These are phyloP conservation scores for Sarcophaga caerulescens DNA, from an alignment of 2,888 invertebrate genomes.

Conservation along the genomic window DNA sequence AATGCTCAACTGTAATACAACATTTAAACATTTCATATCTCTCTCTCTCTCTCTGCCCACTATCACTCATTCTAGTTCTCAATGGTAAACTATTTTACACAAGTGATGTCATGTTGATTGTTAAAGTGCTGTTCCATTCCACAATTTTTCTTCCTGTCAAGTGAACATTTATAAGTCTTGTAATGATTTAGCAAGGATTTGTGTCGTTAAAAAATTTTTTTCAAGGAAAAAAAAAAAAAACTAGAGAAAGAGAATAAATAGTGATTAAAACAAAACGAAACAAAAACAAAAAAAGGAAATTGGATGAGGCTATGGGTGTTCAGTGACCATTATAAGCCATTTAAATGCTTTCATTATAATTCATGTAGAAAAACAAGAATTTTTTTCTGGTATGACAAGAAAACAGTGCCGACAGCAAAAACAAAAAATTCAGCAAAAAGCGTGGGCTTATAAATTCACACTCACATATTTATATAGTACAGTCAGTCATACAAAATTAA, in stretches of 20 bases:
- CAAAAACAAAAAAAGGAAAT: not conserved
- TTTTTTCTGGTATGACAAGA: no score
- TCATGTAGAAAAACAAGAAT: conserved; percentile 12
- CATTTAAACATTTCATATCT: not conserved
- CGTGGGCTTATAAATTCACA: not conserved
- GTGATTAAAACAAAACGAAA: not conserved
- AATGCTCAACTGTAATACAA: conserved; percentile 17
- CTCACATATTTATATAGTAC: conserved; percentile 72
- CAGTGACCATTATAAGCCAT: conserved; percentile 10
- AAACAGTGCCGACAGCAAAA: no score
- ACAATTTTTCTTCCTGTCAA: conserved; percentile 6
- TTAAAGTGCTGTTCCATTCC: not conserved
- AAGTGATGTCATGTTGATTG: not conserved
- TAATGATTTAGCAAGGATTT: conserved; percentile 28
- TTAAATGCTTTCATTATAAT: conserved; percentile 48
- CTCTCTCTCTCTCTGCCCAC: not conserved
- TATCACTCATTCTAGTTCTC: no score
- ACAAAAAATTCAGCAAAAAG: not conserved
- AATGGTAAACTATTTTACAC: not conserved
- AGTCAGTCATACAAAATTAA: conserved; percentile 73
- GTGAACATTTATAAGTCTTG: conserved; percentile 31
- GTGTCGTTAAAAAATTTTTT: not conserved
- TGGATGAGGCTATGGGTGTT: not conserved
- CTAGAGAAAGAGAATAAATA: no score
- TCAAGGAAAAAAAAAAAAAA: no score